These are phyloP conservation scores for Agonopterix subpropinquella DNA, from an alignment of 2,888 invertebrate genomes.

Conservation along the genomic window DNA sequence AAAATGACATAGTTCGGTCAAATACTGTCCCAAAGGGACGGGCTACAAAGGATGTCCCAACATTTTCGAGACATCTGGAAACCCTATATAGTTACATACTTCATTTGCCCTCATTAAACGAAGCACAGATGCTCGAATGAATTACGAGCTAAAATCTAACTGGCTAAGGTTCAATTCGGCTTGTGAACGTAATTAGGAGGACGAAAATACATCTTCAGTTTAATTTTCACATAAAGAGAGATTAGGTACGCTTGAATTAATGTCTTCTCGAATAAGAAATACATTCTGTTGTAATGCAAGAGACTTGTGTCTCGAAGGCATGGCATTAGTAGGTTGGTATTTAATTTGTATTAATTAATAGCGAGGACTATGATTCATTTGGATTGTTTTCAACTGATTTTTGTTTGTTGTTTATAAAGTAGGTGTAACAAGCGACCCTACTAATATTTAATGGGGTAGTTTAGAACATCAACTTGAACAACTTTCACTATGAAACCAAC, in stretches of 20 bases:
- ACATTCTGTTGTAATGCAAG: neutral
- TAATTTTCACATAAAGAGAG: slow-evolving; percentile 21
- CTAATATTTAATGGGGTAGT: no score
- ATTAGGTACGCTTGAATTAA: slow-evolving; percentile 33
- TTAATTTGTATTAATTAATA: no score
- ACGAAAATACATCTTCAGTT: slow-evolving; percentile 18
- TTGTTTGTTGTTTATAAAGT: no score
- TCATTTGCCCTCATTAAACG: slow-evolving; percentile 15
- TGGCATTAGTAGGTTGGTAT: no score
- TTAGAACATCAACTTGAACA: no score
- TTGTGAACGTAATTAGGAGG: slow-evolving; percentile 5
- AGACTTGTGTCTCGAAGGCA: neutral
- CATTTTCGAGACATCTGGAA: slow-evolving; percentile 7
- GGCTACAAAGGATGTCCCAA: neutral
- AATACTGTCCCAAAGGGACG: no score
- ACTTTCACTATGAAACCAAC: no score
- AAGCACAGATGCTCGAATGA: slow-evolving; percentile 7
- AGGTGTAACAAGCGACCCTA: no score
- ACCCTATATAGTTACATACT: slow-evolving; percentile 17
- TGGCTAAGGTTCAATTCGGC: slow-evolving; percentile 9
- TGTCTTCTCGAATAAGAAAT: slow-evolving; percentile 7
- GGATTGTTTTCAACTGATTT: no score
- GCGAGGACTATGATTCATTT: no score
- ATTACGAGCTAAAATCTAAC: neutral
- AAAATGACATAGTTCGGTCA: no score